phyloP scores from a whole-genome alignment of 2,888 invertebrate genomes.

The Steinernema hermaphroditum region DNA sequence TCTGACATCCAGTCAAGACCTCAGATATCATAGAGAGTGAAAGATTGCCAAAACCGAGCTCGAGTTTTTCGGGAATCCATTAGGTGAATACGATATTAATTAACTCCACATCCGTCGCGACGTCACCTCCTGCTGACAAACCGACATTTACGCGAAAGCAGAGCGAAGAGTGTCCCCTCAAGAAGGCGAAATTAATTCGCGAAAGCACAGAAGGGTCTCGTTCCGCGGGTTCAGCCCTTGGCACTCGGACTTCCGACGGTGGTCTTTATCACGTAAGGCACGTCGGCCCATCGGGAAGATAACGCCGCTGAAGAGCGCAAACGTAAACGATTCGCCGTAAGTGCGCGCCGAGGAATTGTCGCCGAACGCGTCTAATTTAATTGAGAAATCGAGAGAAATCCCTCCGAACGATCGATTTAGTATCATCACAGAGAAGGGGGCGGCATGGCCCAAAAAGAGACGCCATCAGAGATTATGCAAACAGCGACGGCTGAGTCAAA shows the following conservation, averaged over 20 bases:
- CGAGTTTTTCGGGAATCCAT: too few relatives aligned
- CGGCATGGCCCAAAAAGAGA: not conserved
- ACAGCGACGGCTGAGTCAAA: not conserved
- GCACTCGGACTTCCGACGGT: not conserved
- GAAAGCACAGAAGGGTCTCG: not conserved
- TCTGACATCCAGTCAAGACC: too few relatives aligned
- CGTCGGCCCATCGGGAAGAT: not conserved
- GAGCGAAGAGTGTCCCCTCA: too few relatives aligned
- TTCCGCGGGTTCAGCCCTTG: not conserved
- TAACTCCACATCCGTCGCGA: too few relatives aligned
- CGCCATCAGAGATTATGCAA: not conserved
- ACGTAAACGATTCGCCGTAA: slow-evolving; percentile 11
- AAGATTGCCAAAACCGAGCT: too few relatives aligned
- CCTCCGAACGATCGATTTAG: not conserved
- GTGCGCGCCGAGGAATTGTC: not conserved
- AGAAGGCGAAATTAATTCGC: too few relatives aligned
- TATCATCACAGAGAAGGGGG: not conserved
- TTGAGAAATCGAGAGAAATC: slow-evolving; percentile 11
- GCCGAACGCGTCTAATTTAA: not conserved
- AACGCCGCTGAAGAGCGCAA: not conserved
- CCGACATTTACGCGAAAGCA: too few relatives aligned
- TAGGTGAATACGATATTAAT: too few relatives aligned
- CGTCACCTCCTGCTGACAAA: too few relatives aligned
- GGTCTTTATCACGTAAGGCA: not conserved
- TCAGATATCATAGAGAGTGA: too few relatives aligned